Evolutionary conservation across 1,140 invertebrate genomes (phyloP).

Genomic region (Triops cancriformis): DNA sequence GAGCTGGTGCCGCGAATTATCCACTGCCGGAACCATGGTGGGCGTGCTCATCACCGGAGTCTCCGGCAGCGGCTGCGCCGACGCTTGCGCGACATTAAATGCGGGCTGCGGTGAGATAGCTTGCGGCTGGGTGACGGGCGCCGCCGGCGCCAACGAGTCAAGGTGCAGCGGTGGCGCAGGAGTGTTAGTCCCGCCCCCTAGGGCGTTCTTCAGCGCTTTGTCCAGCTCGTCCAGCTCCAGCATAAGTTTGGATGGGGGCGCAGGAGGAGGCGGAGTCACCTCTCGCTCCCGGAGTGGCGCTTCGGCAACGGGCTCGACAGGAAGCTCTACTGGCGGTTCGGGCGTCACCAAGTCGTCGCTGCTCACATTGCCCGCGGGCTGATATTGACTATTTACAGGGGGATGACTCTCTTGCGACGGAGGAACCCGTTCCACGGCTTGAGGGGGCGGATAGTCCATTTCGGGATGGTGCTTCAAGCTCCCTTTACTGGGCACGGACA

Average conservation of each 20-base stretch:
- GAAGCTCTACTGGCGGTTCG: constrained; percentile 11
- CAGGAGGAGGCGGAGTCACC: constrained; percentile 25
- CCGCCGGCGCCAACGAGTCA: not conserved
- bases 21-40: constrained; percentile 8
- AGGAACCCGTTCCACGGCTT: not conserved
- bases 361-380: not conserved
- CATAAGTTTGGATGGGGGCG: constrained; percentile 52
- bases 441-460: not conserved
- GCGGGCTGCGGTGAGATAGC: constrained; percentile 13
- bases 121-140: not conserved
- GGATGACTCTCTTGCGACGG: not conserved
- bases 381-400: not conserved
- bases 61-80: not conserved
- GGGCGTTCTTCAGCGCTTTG: constrained; percentile 57
- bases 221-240: constrained; percentile 64
- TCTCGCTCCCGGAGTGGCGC: constrained; percentile 16
- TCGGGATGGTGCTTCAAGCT: constrained; percentile 4
- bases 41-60: constrained; percentile 7
- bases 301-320: constrained; percentile 37
- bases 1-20: constrained; percentile 60
- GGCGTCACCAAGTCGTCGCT: not conserved
- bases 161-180: constrained; percentile 43
- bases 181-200: constrained; percentile 44
- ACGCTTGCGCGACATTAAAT: not conserved
- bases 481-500: not conserved